Evolutionary conservation across 2,888 invertebrate genomes (phyloP), one percentile per base, ranked within the genome.

Genomic region (Micoletzkya japonica): DNA sequence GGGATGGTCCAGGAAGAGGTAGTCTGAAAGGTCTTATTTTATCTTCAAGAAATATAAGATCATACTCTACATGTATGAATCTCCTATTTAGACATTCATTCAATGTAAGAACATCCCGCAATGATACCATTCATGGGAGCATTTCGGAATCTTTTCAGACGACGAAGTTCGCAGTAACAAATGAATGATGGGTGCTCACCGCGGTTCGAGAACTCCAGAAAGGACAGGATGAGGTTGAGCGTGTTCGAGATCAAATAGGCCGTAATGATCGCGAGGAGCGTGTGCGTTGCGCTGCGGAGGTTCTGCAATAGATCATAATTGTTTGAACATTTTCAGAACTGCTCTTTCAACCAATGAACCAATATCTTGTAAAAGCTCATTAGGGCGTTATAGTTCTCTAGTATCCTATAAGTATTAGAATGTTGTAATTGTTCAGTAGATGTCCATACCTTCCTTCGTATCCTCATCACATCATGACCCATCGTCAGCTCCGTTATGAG

Each of bases 401-500:
- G 50, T 4, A 17, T 3, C 2, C 50, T 6, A 3, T 14, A n/a
- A n/a, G n/a, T n/a, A n/a, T n/a, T n/a, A n/a, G 49, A 44, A 44
- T 20, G 14, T 44, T 10, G 49, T 44, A 20, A 20, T 20, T 10
- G 49, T n/a, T n/a, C n/a, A n/a, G n/a, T n/a, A n/a, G n/a, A n/a
- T n/a, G n/a, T n/a, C n/a, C n/a, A n/a, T 30, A 82, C 67, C 58
- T 81, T 82, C 70, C 78, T 71, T 32, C 84, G 71, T 14, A 83
- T 77, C 70, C 81, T 80, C 75, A 82, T 82, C 50, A 82, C 73
- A 70, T 84, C 84, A 44, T 80, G 77, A 1, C 84, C 84, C 74
- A 84, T 74, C 10, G 84, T 85, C 17, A 84, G 70, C 70, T 84
- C 79, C 2, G 83, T 83, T 44, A 84, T 85, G 61, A 84, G 67